Evolutionary conservation across 2,888 invertebrate species (phyloP), one percentile per base, ranked within the genome.

Genomic region (Oscheius myriophilus): DNA sequence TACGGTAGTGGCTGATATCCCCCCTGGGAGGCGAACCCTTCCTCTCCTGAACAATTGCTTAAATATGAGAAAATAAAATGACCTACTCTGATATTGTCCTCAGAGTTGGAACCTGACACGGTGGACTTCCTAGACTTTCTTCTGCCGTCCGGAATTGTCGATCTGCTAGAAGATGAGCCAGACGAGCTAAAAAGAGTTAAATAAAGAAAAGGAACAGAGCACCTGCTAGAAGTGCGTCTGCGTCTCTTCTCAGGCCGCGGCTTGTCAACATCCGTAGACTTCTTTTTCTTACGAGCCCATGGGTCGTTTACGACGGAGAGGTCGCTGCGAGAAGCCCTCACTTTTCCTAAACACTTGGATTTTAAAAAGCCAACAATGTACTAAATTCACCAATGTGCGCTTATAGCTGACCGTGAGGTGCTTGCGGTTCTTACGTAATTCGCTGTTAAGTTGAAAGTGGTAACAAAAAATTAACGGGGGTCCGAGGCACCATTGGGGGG

Each of bases 1-100:
- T 69, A 26, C 69, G 43, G 46, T 65, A 65, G 16, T 25, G 18
- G 42, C 45, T 43, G 25, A 68, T 68, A 53, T 71, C 65, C 7
- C 69, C 64, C 16, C 67, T 39, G n/a, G 45, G 51, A 45, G 66
- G 59, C 1, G 70, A 70, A 18, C 33, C n/a, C 26, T 62, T 54
- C 4, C 18, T 18, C 3, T 18, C 52, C 21, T 59, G 33, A 18
- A 12, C 7, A 21, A 21, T 41, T 66, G 43, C 57, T 66, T n/a
- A 14, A 55, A 51, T 33, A 2, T 7, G 16, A 45, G 2, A 25
- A 42, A 16, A 43, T 33, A 3, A 6, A 33, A 9, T 3, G 33
- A 9, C 9, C 3, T 9, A 33, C 33, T 33, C 3, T n/a, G 9
- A 33, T 9, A 3, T 33, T 33, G 9, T 33, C 49, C 3, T n/a